These are phyloP conservation scores for Sclerodermus sp. DNA, from an alignment of 2,888 invertebrate genomes.

Conservation along the genomic window DNA sequence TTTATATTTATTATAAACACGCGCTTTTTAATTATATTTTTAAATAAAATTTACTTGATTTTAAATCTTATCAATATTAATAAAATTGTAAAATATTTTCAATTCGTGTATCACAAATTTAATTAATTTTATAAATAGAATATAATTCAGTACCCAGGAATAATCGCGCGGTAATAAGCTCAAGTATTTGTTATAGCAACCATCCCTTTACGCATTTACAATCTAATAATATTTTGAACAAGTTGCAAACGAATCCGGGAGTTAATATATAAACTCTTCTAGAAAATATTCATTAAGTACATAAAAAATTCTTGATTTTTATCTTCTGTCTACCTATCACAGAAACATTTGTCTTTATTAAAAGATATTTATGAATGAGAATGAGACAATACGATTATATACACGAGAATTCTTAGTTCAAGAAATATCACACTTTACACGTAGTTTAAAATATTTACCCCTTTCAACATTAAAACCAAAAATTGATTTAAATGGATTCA, in stretches of 20 bases:
- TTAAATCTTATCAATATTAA: no score
- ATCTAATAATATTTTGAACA: slow-evolving; percentile 12
- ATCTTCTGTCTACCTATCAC: slow-evolving; percentile 44
- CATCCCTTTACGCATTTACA: slow-evolving; percentile 7
- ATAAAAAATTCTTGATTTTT: slow-evolving; percentile 27
- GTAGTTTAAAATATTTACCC: slow-evolving; percentile 16
- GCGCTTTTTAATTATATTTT: no score
- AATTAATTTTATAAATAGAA: slow-evolving; percentile 11
- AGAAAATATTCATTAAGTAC: slow-evolving; percentile 30
- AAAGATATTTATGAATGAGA: slow-evolving; percentile 25
- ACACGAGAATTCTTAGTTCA: slow-evolving; percentile 22
- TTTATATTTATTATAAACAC: no score
- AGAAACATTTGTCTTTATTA: slow-evolving; percentile 38
- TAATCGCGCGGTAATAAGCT: slow-evolving; percentile 13
- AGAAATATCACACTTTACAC: slow-evolving; percentile 31
- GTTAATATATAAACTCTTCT: slow-evolving; percentile 27
- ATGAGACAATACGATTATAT: slow-evolving; percentile 18
- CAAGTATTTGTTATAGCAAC: slow-evolving; percentile 12
- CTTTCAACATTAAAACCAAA: slow-evolving; percentile 7
- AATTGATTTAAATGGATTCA: neutral
- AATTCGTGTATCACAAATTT: slow-evolving; percentile 26
- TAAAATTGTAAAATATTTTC: neutral
- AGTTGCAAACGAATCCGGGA: slow-evolving; percentile 20
- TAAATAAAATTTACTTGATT: no score
- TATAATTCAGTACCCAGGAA: slow-evolving; percentile 9